Evolutionary conservation across 2,797 vertebrate species (phyloP).

Genomic region (Ficedula albicollis): DNA sequence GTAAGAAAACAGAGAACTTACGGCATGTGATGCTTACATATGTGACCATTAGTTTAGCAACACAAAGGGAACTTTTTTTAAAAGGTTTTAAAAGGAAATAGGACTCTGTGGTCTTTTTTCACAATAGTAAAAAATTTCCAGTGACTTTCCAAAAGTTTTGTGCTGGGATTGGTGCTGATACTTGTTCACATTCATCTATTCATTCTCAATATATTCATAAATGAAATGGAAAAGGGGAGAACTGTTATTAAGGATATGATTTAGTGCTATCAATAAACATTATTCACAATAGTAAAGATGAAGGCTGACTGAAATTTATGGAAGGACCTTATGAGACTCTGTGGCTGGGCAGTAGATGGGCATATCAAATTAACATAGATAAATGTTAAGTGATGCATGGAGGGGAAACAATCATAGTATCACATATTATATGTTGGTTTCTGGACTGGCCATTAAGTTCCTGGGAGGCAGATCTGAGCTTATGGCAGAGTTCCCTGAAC

Average conservation of each 20-base stretch:
- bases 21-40: background rate
- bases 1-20: background rate
- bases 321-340: background rate
- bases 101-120: background rate
- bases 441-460: background rate
- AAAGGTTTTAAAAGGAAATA: background rate
- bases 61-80: background rate
- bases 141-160: background rate
- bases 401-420: background rate
- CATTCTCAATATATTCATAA: slow-evolving; percentile 20
- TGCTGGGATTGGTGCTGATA: background rate
- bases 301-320: background rate
- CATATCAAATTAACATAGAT: background rate
- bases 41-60: background rate
- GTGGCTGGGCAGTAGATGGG: background rate
- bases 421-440: background rate
- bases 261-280: slow-evolving; percentile 10
- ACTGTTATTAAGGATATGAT: background rate
- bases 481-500: background rate
- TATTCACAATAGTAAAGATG: slow-evolving; percentile 16
- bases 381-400: background rate
- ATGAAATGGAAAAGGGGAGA: background rate
- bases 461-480: background rate
- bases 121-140: background rate
- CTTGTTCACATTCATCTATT: slow-evolving; percentile 15